Evolutionary conservation across 2,113 vertebrate species (phyloP).

Genomic region (Menidia beryllina): DNA sequence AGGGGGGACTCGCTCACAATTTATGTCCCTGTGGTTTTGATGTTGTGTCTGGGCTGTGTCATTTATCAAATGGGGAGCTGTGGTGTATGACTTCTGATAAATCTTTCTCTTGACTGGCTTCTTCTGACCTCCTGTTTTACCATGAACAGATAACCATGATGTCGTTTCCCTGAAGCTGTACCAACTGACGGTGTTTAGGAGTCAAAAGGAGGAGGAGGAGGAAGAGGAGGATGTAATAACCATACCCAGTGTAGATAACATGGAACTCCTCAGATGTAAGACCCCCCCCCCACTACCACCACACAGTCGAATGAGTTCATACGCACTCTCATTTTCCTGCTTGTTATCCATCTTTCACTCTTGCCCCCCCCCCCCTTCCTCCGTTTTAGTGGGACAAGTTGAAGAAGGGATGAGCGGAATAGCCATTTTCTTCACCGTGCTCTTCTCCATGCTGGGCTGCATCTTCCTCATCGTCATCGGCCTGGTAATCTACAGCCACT

Average conservation of each 20-base stretch:
- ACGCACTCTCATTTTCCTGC: background rate
- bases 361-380: background rate
- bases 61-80: background rate
- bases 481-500: slow-evolving; percentile 92
- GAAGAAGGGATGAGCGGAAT: slow-evolving; percentile 88
- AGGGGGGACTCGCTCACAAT: background rate
- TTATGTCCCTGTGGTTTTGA: background rate
- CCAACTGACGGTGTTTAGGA: slow-evolving; percentile 90
- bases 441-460: slow-evolving; percentile 91
- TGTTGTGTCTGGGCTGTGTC: background rate
- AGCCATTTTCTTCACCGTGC: slow-evolving; percentile 90
- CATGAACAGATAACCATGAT: slow-evolving; percentile 91
- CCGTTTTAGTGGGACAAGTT: slow-evolving; percentile 68
- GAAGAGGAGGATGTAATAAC: slow-evolving; percentile 87
- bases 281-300: background rate
- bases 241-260: slow-evolving; percentile 91
- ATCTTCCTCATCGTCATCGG: slow-evolving; percentile 91
- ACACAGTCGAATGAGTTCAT: background rate
- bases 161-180: slow-evolving; percentile 94
- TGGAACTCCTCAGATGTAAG: slow-evolving; percentile 86
- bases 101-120: background rate
- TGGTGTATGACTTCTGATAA: background rate
- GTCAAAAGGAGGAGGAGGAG: slow-evolving; percentile 85
- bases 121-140: slow-evolving; percentile 3
- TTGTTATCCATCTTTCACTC: background rate